Evolutionary conservation across 2,113 vertebrate genomes (phyloP).

Genomic region (Trematocara nigrifrons): DNA sequence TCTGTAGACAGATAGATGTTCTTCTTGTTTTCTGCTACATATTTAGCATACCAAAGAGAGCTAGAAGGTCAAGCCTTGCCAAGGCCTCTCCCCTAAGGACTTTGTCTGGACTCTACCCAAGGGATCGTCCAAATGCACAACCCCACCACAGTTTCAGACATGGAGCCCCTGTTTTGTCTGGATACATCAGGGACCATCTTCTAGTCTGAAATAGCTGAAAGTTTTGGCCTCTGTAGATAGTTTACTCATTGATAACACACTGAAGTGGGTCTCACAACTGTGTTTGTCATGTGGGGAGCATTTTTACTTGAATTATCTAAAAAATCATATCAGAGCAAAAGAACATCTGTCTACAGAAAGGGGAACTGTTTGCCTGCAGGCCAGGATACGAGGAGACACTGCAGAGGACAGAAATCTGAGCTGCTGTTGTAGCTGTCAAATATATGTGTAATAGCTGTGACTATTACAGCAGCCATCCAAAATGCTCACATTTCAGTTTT

Average conservation of each 20-base stretch:
- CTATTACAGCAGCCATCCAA: background rate
- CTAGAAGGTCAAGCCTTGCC: constrained; percentile 52
- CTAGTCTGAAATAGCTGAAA: background rate
- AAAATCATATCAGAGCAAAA: background rate
- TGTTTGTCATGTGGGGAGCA: background rate
- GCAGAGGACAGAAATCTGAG: constrained; percentile 8
- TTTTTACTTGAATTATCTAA: background rate
- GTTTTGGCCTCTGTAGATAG: background rate
- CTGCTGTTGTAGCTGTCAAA: background rate
- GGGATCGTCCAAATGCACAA: constrained; percentile 44
- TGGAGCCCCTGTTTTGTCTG: background rate
- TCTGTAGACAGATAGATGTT: constrained; percentile 54
- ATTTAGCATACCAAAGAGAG: constrained; percentile 59
- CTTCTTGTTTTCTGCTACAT: constrained; percentile 61
- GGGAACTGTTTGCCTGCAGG: constrained; percentile 44
- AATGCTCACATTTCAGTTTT: background rate
- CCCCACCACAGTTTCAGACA: constrained; percentile 20
- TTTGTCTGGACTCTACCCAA: constrained; percentile 16
- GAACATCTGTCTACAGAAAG: constrained; percentile 36
- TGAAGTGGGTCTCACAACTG: background rate
- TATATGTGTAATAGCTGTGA: background rate
- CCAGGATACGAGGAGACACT: constrained; percentile 34
- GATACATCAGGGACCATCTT: background rate
- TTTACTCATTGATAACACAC: background rate
- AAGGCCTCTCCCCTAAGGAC: background rate